These are phyloP conservation scores for Trichosurus vulpecula DNA, from an alignment of 2,797 vertebrate genomes.

Conservation along the genomic window DNA sequence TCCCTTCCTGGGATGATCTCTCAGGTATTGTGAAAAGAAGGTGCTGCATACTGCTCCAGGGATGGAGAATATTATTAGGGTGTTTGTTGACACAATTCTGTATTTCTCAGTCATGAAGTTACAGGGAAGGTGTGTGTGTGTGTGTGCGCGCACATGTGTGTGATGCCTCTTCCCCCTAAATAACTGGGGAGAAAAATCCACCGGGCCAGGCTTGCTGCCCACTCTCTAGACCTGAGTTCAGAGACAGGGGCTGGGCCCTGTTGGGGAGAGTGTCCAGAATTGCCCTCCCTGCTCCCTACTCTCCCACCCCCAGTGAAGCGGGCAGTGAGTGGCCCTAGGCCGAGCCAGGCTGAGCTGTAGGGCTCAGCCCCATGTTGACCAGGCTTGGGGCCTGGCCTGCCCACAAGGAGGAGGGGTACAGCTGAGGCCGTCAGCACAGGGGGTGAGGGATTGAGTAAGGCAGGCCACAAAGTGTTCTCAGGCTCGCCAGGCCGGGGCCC, in stretches of 20 bases:
- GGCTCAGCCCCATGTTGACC: neutral
- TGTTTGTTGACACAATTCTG: neutral
- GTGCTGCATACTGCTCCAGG: neutral
- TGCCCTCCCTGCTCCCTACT: neutral
- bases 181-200: neutral
- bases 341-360: no score
- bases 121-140: neutral
- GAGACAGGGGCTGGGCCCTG: neutral
- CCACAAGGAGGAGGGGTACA: neutral
- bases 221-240: neutral
- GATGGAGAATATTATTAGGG: neutral
- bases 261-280: neutral
- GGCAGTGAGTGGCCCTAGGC: neutral
- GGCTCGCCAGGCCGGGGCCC: conserved; percentile 78
- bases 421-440: conserved; percentile 38
- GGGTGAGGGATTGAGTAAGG: conserved; percentile 73
- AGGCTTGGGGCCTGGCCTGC: neutral
- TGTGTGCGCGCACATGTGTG: no score
- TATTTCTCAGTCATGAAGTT: neutral
- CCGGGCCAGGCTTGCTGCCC: neutral
- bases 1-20: neutral
- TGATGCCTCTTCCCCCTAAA: neutral
- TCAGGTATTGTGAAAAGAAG: neutral
- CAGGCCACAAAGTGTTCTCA: conserved; percentile 77
- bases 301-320: neutral